Conservation (phyloP, 2,797 vertebrate species). For the Pitangus sulphuratus region DNA sequence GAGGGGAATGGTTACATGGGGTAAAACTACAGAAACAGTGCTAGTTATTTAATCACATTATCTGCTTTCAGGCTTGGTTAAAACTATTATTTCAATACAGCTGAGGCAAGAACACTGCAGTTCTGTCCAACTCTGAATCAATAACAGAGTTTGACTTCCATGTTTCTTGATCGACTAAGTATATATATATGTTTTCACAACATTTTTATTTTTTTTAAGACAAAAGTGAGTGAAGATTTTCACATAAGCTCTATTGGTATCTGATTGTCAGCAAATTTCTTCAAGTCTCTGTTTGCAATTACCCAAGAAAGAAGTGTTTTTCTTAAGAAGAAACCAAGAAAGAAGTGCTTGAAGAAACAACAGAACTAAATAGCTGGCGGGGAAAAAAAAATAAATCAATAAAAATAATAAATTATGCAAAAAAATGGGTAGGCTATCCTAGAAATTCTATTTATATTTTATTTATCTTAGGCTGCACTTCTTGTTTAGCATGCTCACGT, state of each 20-base stretch:
- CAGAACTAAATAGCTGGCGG: neutral
- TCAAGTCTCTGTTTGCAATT: conserved; percentile 36
- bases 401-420: conserved; percentile 11
- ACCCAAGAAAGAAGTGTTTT: conserved; percentile 35
- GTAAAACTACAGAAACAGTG: neutral
- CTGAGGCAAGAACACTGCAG: rapidly evolving
- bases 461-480: neutral
- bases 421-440: neutral
- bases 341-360: conserved; percentile 36
- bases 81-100: neutral
- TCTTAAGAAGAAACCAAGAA: neutral
- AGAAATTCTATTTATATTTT: conserved; percentile 46
- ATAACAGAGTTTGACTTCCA: neutral
- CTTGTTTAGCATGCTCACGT: neutral
- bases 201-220: neutral
- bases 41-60: neutral
- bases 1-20: neutral
- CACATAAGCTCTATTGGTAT: neutral
- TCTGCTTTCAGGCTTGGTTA: neutral
- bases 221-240: neutral
- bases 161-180: neutral
- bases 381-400: neutral
- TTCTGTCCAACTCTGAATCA: neutral
- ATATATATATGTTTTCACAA: neutral
- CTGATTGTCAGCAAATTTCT: conserved; percentile 15